These are phyloP conservation scores for Lysiphlebus fabarum DNA, from an alignment of 1,140 invertebrate genomes.

Conservation along the genomic window DNA sequence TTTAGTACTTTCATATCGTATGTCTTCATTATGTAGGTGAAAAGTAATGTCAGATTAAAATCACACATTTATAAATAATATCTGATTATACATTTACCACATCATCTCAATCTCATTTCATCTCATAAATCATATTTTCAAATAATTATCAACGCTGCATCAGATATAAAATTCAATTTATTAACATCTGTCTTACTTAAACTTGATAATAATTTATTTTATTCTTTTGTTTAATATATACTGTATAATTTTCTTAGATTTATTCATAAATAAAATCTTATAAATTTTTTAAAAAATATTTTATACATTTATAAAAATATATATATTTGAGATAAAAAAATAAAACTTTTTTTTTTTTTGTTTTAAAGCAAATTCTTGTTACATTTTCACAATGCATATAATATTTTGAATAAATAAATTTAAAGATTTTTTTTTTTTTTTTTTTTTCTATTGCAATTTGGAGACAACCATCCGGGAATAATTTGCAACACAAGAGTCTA, in stretches of 20 bases:
- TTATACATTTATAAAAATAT: no score
- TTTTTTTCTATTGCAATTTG: neutral
- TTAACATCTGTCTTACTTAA: slow-evolving; percentile 14
- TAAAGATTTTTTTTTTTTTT: no score
- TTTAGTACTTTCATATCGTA: slow-evolving; percentile 34
- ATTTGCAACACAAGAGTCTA: slow-evolving; percentile 14
- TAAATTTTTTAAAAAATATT: no score
- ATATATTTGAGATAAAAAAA: no score
- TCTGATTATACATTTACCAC: slow-evolving; percentile 16
- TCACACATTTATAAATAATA: neutral
- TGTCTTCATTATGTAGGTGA: slow-evolving; percentile 42
- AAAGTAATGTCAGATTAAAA: slow-evolving; percentile 32
- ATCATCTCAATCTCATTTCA: slow-evolving; percentile 25
- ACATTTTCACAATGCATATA: no score
- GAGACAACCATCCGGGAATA: slow-evolving; percentile 17
- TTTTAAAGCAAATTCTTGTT: no score
- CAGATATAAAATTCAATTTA: no score
- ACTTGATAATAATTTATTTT: neutral
- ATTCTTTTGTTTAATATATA: no score
- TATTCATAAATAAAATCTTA: no score
- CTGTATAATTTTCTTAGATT: no score
- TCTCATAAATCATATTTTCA: slow-evolving; percentile 46
- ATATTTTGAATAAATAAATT: no score
- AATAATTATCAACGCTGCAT: slow-evolving; percentile 37
- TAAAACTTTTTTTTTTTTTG: no score